Base-by-base conservation (phyloP, 2,888 invertebrate genomes). In the Trichopria drosophilae region DNA sequence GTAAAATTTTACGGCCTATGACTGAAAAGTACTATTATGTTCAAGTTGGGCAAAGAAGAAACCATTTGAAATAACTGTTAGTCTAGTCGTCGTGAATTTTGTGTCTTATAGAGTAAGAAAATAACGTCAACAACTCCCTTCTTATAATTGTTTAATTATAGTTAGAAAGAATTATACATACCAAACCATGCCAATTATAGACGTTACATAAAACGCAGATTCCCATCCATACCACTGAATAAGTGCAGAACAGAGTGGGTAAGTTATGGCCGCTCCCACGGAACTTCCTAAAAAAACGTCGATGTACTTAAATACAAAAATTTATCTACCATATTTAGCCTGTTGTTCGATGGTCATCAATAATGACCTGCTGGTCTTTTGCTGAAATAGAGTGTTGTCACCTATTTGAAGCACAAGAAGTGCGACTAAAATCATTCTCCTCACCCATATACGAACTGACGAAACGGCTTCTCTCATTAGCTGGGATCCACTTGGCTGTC, bases 401-500 rank as follows among this genome's bases (percentile, higher is more conserved):
- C n/a, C n/a, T n/a, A n/a, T n/a, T n/a, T n/a, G n/a, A n/a, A n/a
- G n/a, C n/a, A n/a, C n/a, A n/a, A n/a, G n/a, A n/a, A n/a, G n/a
- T n/a, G n/a, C n/a, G n/a, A n/a, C n/a, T n/a, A n/a, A n/a, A n/a
- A n/a, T 36, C 7, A 32, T 20, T 7, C 10, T 15, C 55, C 66
- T 70, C 68, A 72, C 83, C 83, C 57, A 83, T 67, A 63, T 83
- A 83, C 31, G 84, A 79, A 22, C 83, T 83, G 3, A 85, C 81
- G 57, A 84, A 84, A 72, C 83, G 85, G 63, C 88, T 86, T 45
- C 90, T 80, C 69, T 92, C 91, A 57, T 86, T 80, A 0, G 87
- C 86, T 10, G 90, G 90, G 42, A 90, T 88, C 91, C 91, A 91
- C 61, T 84, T 82, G 0, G 88, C 87, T 55, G 88, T 86, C 78